Evolutionary conservation across 2,888 invertebrate species (phyloP).

Genomic region (Dryadula phaetusa): DNA sequence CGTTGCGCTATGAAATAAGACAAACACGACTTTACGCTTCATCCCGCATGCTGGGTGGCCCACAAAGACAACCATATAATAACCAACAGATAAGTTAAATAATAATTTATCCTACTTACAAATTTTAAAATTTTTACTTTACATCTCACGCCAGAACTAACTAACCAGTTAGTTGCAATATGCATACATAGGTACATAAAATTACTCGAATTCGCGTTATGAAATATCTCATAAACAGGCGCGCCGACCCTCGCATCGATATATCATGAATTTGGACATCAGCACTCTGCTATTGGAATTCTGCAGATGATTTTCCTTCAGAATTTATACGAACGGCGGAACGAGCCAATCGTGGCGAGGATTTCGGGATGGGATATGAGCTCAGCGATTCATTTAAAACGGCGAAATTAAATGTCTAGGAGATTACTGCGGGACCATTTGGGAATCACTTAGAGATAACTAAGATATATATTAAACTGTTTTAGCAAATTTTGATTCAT

Average conservation of each 20-base stretch:
- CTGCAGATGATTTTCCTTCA: constrained; percentile 71
- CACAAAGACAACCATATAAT: too few species aligned
- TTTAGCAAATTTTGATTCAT: constrained; percentile 61
- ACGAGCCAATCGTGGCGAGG: constrained; percentile 60
- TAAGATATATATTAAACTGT: constrained; percentile 66
- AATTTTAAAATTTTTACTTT: not conserved
- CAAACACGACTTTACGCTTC: too few species aligned
- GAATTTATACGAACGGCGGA: constrained; percentile 66
- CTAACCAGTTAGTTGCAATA: not conserved
- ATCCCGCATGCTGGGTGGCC: too few species aligned
- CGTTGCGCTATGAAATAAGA: too few species aligned
- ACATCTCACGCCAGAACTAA: constrained; percentile 3
- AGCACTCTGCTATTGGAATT: constrained; percentile 75
- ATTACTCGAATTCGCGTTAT: constrained; percentile 57
- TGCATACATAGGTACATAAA: not conserved
- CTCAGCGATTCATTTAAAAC: constrained; percentile 72
- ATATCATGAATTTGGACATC: constrained; percentile 79
- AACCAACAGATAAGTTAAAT: not conserved
- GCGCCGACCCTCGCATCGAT: constrained; percentile 66
- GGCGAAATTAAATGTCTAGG: constrained; percentile 72
- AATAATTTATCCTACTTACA: not conserved
- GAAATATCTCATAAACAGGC: constrained; percentile 81
- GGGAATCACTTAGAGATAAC: constrained; percentile 68
- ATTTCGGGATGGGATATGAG: constrained; percentile 64
- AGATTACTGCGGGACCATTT: constrained; percentile 67